Conservation (phyloP, 1,140 invertebrate genomes). For the Macrocentrus cingulum region DNA sequence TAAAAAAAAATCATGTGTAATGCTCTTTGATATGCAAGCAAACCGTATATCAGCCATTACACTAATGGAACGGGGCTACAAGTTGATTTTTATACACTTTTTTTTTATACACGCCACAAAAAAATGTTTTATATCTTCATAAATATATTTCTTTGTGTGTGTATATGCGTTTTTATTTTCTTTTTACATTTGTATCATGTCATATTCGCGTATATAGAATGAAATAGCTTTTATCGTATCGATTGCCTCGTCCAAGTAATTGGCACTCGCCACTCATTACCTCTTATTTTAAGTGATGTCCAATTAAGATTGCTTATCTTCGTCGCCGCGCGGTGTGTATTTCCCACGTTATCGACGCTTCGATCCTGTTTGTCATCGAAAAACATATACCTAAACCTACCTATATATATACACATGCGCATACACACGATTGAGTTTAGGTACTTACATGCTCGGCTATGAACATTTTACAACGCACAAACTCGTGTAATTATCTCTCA, state of each 20-base stretch:
- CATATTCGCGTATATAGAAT: not conserved
- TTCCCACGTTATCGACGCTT: conserved; percentile 1
- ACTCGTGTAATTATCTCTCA: too few relatives aligned
- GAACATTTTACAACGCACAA: too few relatives aligned
- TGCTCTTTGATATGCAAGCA: too few relatives aligned
- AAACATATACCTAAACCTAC: not conserved
- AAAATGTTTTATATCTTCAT: too few relatives aligned
- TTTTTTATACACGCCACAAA: too few relatives aligned
- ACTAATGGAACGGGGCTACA: too few relatives aligned
- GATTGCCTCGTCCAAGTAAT: not conserved
- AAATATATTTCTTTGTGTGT: not conserved
- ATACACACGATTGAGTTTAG: not conserved
- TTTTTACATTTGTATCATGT: not conserved
- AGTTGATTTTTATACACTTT: too few relatives aligned
- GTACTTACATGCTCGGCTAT: too few relatives aligned
- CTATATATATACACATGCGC: not conserved
- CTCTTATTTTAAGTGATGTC: conserved; percentile 5
- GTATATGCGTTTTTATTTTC: not conserved
- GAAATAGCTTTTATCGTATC: not conserved
- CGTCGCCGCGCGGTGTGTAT: not conserved
- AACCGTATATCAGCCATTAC: too few relatives aligned
- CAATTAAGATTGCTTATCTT: conserved; percentile 8
- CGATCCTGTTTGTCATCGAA: not conserved
- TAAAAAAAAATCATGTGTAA: too few relatives aligned
- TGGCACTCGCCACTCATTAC: conserved; percentile 1